Base-by-base conservation (phyloP, 2,113 vertebrate species). In the Scytalopus superciliaris region DNA sequence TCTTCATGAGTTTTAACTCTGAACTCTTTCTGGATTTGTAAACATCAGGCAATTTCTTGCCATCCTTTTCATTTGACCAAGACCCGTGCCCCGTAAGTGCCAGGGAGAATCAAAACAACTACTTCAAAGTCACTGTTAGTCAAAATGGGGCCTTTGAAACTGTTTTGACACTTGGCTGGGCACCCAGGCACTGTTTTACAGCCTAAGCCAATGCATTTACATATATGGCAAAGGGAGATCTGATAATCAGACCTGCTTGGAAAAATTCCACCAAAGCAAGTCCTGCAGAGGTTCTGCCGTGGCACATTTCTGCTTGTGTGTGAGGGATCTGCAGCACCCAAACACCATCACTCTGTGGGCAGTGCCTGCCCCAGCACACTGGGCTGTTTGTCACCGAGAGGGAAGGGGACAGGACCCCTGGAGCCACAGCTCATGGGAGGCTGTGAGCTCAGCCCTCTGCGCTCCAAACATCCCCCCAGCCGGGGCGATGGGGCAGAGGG, bases 241-340 rank as follows among this genome's bases (percentile, higher is more conserved):
- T 66, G 42, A 64, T 91, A 42, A 84, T 80, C 49, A 27, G 27
- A 56, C 63, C 23, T 85, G 33, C 22, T 27, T 82, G 75, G 82
- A 82, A 72, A 64, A 83, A 64, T 9, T 55, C 30, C 60, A 33
- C 0, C 24, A 19, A 59, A 85, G 62, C 31, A 52, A 19, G 19
- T 66, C 62, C 3, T 62, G 28, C 19, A 57, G 2, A 27, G 66
- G 47, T 10, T 57, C 53, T 69, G 27, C 74, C 50, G 45, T 16
- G 17, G n/a, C 60, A 45, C 33, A 8, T 67, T 90, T 59, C 66
- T 75, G 35, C 69, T n/a, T 59, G 28, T 30, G 23, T 82, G 18
- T 0, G 0, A 50, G 59, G 39, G 39, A 30, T 35, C 52, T 0
- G 0, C 74, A 33, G 50, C 0, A 0, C 56, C 25, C 3, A 0